phyloP scores from a whole-genome alignment of 2,113 vertebrate species.

The Vidua macroura region DNA sequence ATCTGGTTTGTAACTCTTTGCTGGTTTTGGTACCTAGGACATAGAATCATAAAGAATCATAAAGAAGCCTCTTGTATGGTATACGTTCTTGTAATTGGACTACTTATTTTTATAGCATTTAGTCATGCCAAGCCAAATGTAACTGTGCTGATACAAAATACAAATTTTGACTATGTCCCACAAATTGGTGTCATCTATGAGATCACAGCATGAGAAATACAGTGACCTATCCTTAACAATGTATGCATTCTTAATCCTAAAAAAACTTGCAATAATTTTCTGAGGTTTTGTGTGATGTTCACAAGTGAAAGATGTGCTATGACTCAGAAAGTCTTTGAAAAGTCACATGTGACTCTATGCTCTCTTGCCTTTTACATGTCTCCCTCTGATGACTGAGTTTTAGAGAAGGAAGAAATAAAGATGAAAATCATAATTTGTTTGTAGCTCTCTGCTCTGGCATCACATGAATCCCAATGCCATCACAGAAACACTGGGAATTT shows the following conservation, averaged over 20 bases:
- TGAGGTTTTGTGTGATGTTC: neutral
- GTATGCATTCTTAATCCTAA: neutral
- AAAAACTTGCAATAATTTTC: neutral
- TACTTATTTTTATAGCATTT: neutral
- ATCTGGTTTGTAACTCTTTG: neutral
- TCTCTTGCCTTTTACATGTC: rapidly evolving
- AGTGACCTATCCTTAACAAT: neutral
- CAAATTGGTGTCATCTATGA: neutral
- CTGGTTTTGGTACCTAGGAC: neutral
- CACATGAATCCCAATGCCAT: rapidly evolving
- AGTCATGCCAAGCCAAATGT: neutral
- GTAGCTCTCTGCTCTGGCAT: neutral
- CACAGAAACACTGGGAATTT: neutral
- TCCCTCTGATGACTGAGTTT: neutral
- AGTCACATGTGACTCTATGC: neutral
- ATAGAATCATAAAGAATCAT: neutral
- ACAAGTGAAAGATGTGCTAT: neutral
- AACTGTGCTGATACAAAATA: neutral
- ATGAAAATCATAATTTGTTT: neutral
- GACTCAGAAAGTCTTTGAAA: neutral
- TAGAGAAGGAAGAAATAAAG: neutral
- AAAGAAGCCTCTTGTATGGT: neutral
- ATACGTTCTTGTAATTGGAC: neutral
- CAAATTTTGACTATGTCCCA: neutral
- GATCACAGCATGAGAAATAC: neutral